Evolutionary conservation across 2,113 vertebrate genomes (phyloP), one percentile per base, ranked within the genome.

Genomic region (Empidonax traillii): DNA sequence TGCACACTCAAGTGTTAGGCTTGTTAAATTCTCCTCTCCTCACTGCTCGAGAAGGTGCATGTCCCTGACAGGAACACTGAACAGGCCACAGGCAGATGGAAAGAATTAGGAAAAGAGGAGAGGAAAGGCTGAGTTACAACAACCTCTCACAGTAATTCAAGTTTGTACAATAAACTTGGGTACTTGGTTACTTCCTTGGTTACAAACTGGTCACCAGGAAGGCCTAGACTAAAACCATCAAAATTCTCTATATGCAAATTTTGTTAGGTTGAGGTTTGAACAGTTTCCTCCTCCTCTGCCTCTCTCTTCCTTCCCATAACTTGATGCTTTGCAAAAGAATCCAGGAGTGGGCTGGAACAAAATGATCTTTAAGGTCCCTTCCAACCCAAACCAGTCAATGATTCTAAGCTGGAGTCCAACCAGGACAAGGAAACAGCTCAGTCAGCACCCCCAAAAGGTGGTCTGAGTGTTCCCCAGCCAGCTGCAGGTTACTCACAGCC

Each of bases 401-500:
- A 63, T 37, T 84, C 55, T 14, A 93, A 75, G 25, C 0, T 55
- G 59, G 16, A 82, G 24, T 65, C n/a, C 65, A 89, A 78, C 56
- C 1, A 22, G 22, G 19, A 69, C 33, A 59, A n/a, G 12, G n/a
- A 41, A 76, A n/a, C n/a, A 52, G 25, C 46, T 71, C 8, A 61
- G 46, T 11, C 16, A 75, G 52, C 44, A 47, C 5, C 27, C 67
- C 31, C 41, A 58, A 53, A 72, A 77, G 59, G 9, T 53, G 12
- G 41, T 74, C 53, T 27, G 23, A 66, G 12, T 10, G 52, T n/a
- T 63, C n/a, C 53, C 55, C 43, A 4, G 21, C 35, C 49, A 66
- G 13, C 24, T 61, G 12, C 46, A 66, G 84, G 14, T 87, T 87
- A 89, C 98, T 98, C 98, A 99, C 99, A 99, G 93, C 99, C 99